phyloP scores from a whole-genome alignment of 2,888 invertebrate genomes.

The Sipha maydis region DNA sequence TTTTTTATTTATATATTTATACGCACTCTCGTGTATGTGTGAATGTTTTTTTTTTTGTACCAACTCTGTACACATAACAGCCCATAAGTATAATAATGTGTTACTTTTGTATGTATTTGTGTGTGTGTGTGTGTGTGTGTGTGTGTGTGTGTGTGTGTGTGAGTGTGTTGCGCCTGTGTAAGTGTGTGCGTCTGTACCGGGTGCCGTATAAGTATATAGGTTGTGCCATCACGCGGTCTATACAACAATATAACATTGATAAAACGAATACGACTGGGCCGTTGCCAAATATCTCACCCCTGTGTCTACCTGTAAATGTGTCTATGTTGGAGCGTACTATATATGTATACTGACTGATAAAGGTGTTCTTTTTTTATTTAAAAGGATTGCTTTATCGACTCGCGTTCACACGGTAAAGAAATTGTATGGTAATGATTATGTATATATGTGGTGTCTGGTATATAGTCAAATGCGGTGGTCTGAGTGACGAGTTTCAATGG shows the following conservation, averaged over 20 bases:
- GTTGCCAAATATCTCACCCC: neutral
- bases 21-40: neutral
- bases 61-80: neutral
- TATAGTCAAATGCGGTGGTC: neutral
- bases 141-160: neutral
- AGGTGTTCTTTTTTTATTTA: neutral
- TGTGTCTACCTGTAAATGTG: neutral
- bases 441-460: neutral
- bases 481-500: neutral
- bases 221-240: neutral
- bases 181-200: neutral
- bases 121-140: neutral
- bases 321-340: neutral
- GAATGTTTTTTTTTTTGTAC: neutral
- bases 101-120: neutral
- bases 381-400: neutral
- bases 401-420: neutral
- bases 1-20: constrained; percentile 2
- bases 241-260: neutral
- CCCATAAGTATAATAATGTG: neutral
- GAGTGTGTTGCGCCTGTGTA: no score
- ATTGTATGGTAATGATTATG: neutral
- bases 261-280: neutral
- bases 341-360: neutral
- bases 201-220: no score